Evolutionary conservation across 2,888 invertebrate genomes (phyloP), one percentile per base, ranked within the genome.

Genomic region (Sthenelais limicola): DNA sequence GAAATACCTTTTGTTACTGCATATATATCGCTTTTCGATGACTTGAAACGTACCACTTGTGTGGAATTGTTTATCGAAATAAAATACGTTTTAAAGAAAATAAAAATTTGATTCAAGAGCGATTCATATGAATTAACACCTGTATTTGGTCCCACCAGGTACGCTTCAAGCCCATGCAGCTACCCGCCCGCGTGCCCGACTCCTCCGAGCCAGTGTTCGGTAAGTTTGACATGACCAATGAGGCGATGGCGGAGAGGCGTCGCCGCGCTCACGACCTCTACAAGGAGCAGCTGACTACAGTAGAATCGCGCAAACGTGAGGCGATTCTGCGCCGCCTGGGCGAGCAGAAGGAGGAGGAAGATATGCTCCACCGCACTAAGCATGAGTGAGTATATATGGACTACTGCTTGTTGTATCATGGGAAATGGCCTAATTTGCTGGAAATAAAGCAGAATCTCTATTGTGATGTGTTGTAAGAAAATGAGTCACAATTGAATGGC

Each of bases 181-280:
- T 87, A 26, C 87, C 87, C 15, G 80, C 81, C 1, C 74, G 81
- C 26, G 84, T 85, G 71, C 80, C 86, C 12, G 87, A 87, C 74
- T 77, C 80, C 12, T 81, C 82, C 47, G 81, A 81, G 35, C 77
- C 78, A 21, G 80, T 87, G 0, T 88, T 88, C 73, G 88, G 88
- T n/a, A 85, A 84, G 76, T 81, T 85, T 72, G 87, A 88, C 77
- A 83, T 83, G 81, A 85, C 80, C 71, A 84, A 85, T 68, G 87
- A 87, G 69, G 84, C 85, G 73, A 80, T 88, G 83, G 80, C 82
- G 3, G 85, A 85, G 56, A 79, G 82, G 24, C 77, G 85, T 66
- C 75, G 80, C 35, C 77, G 81, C n/a, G 87, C 87, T 0, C 81
- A 82, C 32, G 82, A 84, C 33, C 72, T 87, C 30, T 85, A 84